These are phyloP conservation scores for Solenodon paradoxus DNA, from an alignment of 2,113 vertebrate genomes.

Conservation along the genomic window DNA sequence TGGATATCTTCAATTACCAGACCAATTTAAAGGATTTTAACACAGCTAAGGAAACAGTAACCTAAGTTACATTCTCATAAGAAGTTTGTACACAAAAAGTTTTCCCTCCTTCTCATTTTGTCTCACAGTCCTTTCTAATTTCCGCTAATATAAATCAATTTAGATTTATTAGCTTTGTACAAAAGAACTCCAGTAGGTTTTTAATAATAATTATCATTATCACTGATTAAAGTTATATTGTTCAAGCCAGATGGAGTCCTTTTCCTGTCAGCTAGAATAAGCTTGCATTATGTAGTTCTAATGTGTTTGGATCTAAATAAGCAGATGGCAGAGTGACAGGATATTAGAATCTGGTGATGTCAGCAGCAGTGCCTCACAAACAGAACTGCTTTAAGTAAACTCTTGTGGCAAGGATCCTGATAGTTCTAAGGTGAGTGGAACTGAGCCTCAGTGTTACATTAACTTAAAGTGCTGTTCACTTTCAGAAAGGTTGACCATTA, in stretches of 20 bases:
- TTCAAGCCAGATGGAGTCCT: constrained; percentile 84
- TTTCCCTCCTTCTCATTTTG: constrained; percentile 61
- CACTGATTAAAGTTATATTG: constrained; percentile 86
- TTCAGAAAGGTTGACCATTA: neutral
- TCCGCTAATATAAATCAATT: constrained; percentile 77
- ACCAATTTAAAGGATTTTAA: neutral
- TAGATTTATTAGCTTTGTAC: constrained; percentile 76
- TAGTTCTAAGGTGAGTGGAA: constrained; percentile 60
- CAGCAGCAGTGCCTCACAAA: constrained; percentile 69
- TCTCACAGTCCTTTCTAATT: constrained; percentile 69
- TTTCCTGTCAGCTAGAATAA: constrained; percentile 79
- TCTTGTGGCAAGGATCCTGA: constrained; percentile 53
- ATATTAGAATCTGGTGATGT: constrained; percentile 79
- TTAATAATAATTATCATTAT: constrained; percentile 87
- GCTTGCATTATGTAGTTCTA: constrained; percentile 79
- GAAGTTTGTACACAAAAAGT: constrained; percentile 48
- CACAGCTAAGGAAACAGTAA: neutral
- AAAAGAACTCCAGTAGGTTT: constrained; percentile 77
- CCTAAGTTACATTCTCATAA: neutral
- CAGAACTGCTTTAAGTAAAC: constrained; percentile 83
- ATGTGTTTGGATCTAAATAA: constrained; percentile 83
- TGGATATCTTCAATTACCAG: neutral
- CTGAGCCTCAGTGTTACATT: constrained; percentile 26
- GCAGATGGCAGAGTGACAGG: constrained; percentile 83
- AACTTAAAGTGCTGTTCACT: neutral